Conservation (phyloP, 2,113 vertebrate species). For the Illadopsis cleaveri region DNA sequence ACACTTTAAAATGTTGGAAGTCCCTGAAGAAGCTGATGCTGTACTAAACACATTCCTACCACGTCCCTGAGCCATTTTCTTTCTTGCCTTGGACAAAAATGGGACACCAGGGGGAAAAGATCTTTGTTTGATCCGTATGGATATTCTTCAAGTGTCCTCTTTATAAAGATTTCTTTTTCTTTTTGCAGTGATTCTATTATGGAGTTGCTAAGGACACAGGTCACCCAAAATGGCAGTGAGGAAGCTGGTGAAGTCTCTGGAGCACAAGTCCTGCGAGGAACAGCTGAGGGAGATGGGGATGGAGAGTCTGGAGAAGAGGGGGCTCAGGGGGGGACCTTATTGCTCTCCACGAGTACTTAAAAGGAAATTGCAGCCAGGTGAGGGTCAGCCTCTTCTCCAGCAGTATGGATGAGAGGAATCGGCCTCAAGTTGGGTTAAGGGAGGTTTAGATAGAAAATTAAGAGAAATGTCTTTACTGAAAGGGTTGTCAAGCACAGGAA, state of each 20-base stretch:
- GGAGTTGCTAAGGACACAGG: not conserved
- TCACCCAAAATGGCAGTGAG: not conserved
- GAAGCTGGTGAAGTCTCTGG: not conserved
- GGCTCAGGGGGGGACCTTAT: not conserved
- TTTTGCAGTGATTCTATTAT: accelerated
- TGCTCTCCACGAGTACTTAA: not conserved
- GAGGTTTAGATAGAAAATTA: not conserved
- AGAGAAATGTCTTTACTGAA: not conserved
- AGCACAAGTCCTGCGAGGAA: not conserved
- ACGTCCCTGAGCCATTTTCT: accelerated
- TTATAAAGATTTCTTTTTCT: not conserved
- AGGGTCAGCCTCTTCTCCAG: not conserved
- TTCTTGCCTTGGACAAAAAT: not conserved
- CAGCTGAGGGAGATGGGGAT: not conserved
- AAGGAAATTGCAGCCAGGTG: not conserved
- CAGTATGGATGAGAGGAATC: not conserved
- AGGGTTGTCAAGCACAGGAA: not conserved
- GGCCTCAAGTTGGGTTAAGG: too few species aligned
- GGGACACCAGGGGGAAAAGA: not conserved
- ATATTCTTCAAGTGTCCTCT: accelerated
- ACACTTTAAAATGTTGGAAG: not conserved
- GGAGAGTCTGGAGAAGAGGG: not conserved
- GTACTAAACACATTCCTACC: not conserved
- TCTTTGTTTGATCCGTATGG: not conserved
- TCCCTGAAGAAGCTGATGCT: not conserved